Base-by-base conservation (phyloP, 2,797 vertebrate species). In the Enoplosus armatus region DNA sequence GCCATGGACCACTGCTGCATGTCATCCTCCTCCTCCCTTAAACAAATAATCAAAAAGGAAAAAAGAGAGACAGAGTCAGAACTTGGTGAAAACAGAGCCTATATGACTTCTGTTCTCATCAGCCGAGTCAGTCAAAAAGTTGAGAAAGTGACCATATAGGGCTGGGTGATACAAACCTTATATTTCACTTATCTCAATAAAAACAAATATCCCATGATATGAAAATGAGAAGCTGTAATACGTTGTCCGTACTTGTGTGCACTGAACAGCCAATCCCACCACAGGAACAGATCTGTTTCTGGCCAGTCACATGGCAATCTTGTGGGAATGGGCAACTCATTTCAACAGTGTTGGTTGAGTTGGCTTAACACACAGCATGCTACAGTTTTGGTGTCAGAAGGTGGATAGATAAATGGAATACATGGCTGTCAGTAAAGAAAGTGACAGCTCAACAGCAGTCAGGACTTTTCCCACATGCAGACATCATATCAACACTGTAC, bases 91-190 rank as follows among this genome's bases (percentile, higher is more conserved):
- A 81, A 65, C 62, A 67, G 35, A 56, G 55, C 70, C 72, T 71
- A 77, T 75, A 7, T 55, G 74, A 75, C 66, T 20, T 72, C 31
- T 79, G 60, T 33, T 77, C 51, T 66, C 43, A 77, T 74, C 60
- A 72, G 53, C 16, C 2, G 10, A 70, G 26, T 48, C 29, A 35
- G 24, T 31, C 43, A 35, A 22, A 79, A 27, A 56, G 54, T 27
- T 74, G 2, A 73, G 8, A 58, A 47, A 29, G 69, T 77, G n/a
- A 48, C 24, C 43, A 14, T 8, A 8, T 22, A 51, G 8, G 56
- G 70, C 61, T 48, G 62, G 48, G 58, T 51, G 55, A 73, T 70
- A 15, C 11, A 26, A 62, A 37, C 10, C 0, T 48, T 51, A 26
- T 27, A 24, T 53, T n/a, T 43, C 3, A 33, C 11, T 48, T 37